Evolutionary conservation across 2,888 invertebrate species (phyloP).

Genomic region (Sclerodermus sp.): DNA sequence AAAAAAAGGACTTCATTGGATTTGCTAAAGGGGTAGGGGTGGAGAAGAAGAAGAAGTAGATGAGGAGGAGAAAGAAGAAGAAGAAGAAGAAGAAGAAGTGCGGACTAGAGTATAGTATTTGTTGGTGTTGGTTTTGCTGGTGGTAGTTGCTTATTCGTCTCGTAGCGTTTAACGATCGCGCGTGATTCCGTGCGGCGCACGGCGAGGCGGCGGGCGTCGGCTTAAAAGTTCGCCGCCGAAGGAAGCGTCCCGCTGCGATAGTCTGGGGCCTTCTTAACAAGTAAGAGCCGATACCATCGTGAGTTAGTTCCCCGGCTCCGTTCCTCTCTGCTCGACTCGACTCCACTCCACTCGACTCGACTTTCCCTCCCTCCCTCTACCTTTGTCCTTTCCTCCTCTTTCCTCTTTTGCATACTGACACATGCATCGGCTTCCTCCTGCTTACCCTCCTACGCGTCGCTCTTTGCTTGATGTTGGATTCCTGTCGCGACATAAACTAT

Average conservation of each 20-base stretch:
- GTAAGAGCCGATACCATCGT: conserved; percentile 42
- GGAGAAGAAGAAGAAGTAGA: too few relatives aligned
- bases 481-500: conserved; percentile 24
- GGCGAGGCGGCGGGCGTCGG: background rate
- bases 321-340: too few relatives aligned
- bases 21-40: conserved; percentile 1
- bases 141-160: too few relatives aligned
- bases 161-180: background rate
- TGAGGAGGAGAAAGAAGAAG: background rate
- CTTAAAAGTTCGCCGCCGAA: conserved; percentile 8
- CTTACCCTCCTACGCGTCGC: conserved; percentile 5
- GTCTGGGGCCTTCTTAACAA: conserved; percentile 42
- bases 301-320: conserved; percentile 22
- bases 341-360: too few relatives aligned
- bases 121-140: background rate
- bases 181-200: background rate
- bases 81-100: background rate
- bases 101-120: background rate
- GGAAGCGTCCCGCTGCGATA: conserved; percentile 38
- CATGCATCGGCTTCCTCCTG: conserved; percentile 6
- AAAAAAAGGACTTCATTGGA: conserved; percentile 3
- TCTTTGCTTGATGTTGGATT: conserved; percentile 10
- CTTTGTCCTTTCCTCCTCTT: background rate
- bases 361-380: background rate
- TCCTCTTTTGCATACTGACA: conserved; percentile 9